A percentile compares a stretch with the other conserved stretches of the same genome.
These are phyloP conservation scores for Theristicus caerulescens DNA, from an alignment of 2,113 vertebrate genomes.

Conservation along the genomic window DNA sequence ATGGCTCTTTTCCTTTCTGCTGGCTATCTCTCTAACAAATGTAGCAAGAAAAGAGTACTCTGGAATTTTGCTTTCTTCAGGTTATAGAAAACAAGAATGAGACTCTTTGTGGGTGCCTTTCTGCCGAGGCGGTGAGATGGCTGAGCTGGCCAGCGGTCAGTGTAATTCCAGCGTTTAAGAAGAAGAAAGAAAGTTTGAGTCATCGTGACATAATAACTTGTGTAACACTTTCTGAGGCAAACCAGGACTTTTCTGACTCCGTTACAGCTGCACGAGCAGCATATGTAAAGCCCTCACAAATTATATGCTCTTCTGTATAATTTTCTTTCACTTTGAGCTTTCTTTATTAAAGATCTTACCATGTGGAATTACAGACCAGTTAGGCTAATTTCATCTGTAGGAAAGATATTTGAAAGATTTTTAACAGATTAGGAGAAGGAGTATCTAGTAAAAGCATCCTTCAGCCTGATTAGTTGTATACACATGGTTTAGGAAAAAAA, in stretches of 20 bases:
- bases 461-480: conserved; percentile 41
- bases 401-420: conserved; percentile 40
- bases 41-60: neutral
- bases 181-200: neutral
- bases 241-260: neutral
- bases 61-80: neutral
- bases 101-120: neutral
- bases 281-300: neutral
- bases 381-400: conserved; percentile 5
- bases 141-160: neutral
- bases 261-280: neutral
- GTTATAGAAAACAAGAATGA: neutral
- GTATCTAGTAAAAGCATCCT: conserved; percentile 32
- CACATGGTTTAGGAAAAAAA: conserved; percentile 10
- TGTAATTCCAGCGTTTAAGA: neutral
- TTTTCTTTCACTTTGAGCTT: conserved; percentile 5
- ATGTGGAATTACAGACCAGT: neutral
- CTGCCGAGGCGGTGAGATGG: neutral
- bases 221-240: neutral
- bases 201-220: neutral
- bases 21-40: neutral
- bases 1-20: neutral
- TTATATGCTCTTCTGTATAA: neutral
- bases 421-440: conserved; percentile 32
- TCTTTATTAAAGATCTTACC: conserved; percentile 11